phyloP scores from a whole-genome alignment of 2,113 vertebrate genomes.

The Halichoerus grypus region DNA sequence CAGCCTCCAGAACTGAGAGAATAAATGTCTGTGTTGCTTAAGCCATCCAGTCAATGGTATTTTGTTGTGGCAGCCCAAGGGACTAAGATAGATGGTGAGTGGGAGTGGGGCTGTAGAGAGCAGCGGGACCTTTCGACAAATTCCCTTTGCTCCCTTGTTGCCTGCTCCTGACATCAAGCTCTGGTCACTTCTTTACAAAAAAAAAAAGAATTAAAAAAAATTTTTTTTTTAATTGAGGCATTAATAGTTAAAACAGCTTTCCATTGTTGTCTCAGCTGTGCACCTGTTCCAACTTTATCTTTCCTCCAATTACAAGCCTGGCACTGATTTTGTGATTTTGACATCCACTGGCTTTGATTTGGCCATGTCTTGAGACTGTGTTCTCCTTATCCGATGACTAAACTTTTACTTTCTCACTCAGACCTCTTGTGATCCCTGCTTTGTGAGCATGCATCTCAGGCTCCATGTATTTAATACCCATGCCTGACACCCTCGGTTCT shows the following conservation, averaged over 20 bases:
- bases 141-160: background rate
- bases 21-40: background rate
- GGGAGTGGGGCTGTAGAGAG: background rate
- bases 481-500: background rate
- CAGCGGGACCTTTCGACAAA: background rate
- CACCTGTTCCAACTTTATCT: background rate
- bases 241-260: background rate
- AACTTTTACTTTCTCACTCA: background rate
- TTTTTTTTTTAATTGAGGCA: background rate
- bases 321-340: background rate
- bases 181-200: background rate
- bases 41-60: background rate
- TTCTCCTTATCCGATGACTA: background rate
- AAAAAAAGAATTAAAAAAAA: background rate
- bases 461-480: background rate
- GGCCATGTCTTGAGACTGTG: background rate
- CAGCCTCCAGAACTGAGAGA: background rate
- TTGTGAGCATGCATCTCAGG: background rate
- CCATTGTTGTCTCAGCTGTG: background rate
- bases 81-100: background rate
- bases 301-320: background rate
- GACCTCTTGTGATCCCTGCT: background rate
- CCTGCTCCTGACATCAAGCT: background rate
- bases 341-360: background rate
- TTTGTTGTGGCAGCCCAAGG: background rate